A percentile compares a stretch with the other conserved stretches of the same genome.
These are phyloP conservation scores for Antheraea assamensis DNA, from an alignment of 2,888 invertebrate genomes.

Conservation along the genomic window DNA sequence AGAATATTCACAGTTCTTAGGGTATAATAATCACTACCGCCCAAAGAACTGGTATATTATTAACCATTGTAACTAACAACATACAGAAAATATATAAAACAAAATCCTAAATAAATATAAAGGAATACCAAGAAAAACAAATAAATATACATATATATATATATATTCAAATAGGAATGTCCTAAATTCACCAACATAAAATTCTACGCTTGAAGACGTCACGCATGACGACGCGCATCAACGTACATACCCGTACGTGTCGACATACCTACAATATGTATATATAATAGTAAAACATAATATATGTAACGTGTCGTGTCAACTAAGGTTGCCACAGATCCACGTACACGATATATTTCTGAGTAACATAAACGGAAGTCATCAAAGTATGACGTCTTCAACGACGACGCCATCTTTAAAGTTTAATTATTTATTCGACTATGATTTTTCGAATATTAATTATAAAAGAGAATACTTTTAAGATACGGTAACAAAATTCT, in stretches of 20 bases:
- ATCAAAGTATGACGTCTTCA: too few species aligned
- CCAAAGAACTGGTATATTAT: too few species aligned
- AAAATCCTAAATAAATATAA: neutral
- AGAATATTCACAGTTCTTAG: too few species aligned
- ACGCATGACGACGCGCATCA: neutral
- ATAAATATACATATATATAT: neutral
- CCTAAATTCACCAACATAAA: constrained; percentile 7
- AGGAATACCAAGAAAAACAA: neutral
- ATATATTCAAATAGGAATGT: neutral
- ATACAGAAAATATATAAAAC: neutral
- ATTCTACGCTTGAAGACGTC: neutral
- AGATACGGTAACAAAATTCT: too few species aligned
- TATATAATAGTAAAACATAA: neutral
- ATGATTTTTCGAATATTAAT: too few species aligned
- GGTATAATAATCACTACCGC: too few species aligned
- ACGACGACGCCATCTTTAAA: too few species aligned
- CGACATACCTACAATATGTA: neutral
- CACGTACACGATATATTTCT: neutral
- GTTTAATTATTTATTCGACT: too few species aligned
- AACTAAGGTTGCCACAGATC: neutral
- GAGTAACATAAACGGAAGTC: too few species aligned
- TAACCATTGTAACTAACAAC: too few species aligned
- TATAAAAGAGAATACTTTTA: too few species aligned
- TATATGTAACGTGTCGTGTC: neutral
- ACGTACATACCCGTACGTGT: neutral